Evolutionary conservation across 2,888 invertebrate genomes (phyloP), one percentile per base, ranked within the genome.

Genomic region (Tinea trinotella): DNA sequence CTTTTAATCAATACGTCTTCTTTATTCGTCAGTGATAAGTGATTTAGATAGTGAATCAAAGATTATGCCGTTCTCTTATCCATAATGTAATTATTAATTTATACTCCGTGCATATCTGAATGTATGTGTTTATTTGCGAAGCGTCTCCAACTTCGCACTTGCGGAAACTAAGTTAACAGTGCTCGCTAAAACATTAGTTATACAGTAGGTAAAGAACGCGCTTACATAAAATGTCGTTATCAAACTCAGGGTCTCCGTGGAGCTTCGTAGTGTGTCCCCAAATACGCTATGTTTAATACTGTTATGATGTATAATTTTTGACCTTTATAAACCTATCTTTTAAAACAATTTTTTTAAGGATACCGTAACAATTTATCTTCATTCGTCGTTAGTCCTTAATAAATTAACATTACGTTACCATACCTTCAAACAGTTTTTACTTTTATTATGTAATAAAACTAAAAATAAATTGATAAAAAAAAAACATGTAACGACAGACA

Each of bases 161-260:
- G 6, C n/a, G 40, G 6, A 40, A 40, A 30, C 13, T 40, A 40
- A 40, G 40, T 40, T 40, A 40, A 15, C 40, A 15, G 40, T 15
- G 40, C 13, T 40, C 40, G 40, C 40, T 40, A 40, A 40, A 40
- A 40, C 40, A 40, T 40, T 40, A 40, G 40, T 40, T 40, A 40
- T 40, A 40, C 40, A 13, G 17, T 46, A 46, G 46, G 19, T 46
- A 46, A 46, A 46, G 46, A 46, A 46, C 18, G 18, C 18, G 17
- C 46, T 19, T 46, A 46, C 46, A 46, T 46, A 46, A 46, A 46
- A 46, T 19, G 46, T 46, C 46, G 46, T 46, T 46, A 46, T 46
- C 46, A 19, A 46, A 46, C 46, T 46, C 46, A 19, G 19, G 40
- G 40, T 40, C 40, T 40, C 40, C n/a, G 40, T 19, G 46, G 46